phyloP scores from a whole-genome alignment of 2,113 vertebrate species.

The Myanophis thanlyinensis region DNA sequence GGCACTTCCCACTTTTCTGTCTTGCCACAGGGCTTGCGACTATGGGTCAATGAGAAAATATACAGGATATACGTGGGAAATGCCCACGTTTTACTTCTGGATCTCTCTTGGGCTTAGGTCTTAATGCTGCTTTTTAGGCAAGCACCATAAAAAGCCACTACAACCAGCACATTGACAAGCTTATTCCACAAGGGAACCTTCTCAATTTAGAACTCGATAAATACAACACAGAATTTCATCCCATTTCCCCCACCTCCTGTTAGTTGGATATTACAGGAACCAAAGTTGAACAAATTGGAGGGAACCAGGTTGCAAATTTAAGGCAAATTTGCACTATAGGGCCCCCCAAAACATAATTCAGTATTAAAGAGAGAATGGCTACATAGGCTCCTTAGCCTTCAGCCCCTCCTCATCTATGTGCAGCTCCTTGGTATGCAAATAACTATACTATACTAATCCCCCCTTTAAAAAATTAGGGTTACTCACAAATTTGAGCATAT shows the following conservation, averaged over 20 bases:
- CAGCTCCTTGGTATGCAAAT: background rate
- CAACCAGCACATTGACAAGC: background rate
- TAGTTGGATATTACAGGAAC: background rate
- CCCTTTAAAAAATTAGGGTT: background rate
- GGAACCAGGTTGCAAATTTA: background rate
- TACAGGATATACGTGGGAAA: too few relatives aligned
- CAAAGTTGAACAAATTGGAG: background rate
- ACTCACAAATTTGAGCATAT: conserved; percentile 99
- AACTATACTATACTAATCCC: background rate
- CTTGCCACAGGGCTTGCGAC: background rate
- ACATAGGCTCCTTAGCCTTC: background rate
- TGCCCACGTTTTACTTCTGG: too few relatives aligned
- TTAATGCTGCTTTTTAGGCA: background rate
- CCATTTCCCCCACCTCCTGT: background rate
- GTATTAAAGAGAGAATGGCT: background rate
- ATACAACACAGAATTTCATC: background rate
- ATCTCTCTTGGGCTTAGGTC: background rate
- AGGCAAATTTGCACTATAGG: background rate
- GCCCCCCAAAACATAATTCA: accelerated
- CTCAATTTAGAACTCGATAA: background rate
- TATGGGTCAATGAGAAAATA: background rate
- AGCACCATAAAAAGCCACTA: background rate
- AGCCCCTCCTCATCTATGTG: background rate
- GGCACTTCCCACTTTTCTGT: background rate
- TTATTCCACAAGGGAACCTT: background rate